Evolutionary conservation across 2,113 vertebrate species (phyloP).

Genomic region (Alethe diademata): DNA sequence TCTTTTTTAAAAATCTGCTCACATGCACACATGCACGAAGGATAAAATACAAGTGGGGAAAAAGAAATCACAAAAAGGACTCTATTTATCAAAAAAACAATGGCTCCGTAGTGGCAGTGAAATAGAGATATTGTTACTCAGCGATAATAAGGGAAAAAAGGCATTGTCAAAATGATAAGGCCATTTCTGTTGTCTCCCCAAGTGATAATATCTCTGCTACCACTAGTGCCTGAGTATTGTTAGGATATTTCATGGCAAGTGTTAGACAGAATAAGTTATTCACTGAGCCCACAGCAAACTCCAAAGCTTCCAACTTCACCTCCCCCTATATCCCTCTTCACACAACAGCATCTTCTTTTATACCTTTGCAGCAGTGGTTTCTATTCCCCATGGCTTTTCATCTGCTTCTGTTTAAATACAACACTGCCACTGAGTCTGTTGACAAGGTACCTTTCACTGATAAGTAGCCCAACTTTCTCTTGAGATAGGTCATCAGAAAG

Average conservation of each 20-base stretch:
- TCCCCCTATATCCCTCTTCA: conserved; percentile 4
- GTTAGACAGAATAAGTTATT: conserved; percentile 61
- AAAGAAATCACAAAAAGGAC: conserved; percentile 25
- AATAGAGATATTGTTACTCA: conserved; percentile 69
- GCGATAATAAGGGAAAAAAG: conserved; percentile 62
- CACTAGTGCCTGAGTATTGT: conserved; percentile 42
- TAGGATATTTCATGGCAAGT: conserved; percentile 66
- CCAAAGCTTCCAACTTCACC: background rate
- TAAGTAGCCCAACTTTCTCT: conserved; percentile 49
- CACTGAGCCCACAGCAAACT: conserved; percentile 53
- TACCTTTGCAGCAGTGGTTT: background rate
- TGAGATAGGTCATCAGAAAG: conserved; percentile 5
- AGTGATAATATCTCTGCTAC: conserved; percentile 68
- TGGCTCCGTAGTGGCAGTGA: conserved; percentile 7
- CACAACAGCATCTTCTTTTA: conserved; percentile 26
- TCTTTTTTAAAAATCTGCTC: conserved; percentile 18
- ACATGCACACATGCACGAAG: background rate
- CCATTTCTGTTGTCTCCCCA: conserved; percentile 66
- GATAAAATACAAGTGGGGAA: conserved; percentile 23
- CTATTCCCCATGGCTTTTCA: conserved; percentile 34
- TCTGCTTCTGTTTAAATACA: conserved; percentile 32
- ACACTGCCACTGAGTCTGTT: background rate
- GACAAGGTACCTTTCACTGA: conserved; percentile 60
- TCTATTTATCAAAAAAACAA: conserved; percentile 62
- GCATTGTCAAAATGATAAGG: conserved; percentile 69